A percentile compares a stretch with the other conserved stretches of the same genome.
These are phyloP conservation scores for Pungitius pungitius DNA, from an alignment of 2,113 vertebrate genomes.

Conservation along the genomic window DNA sequence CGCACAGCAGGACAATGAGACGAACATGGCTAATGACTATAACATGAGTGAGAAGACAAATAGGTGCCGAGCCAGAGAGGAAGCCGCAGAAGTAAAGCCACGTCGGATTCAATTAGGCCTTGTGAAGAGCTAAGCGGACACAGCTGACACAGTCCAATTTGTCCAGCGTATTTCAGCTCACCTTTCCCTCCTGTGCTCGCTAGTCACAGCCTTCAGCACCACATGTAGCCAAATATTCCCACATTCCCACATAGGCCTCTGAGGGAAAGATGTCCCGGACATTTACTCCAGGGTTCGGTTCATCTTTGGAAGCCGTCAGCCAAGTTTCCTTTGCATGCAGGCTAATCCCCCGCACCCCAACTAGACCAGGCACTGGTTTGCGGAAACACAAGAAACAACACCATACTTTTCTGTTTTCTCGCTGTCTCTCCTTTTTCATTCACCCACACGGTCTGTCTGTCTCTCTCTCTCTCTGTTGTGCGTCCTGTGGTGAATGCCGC, in stretches of 20 bases:
- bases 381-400: not conserved
- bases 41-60: constrained; percentile 74
- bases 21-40: constrained; percentile 64
- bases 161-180: constrained; percentile 70
- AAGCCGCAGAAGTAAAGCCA: constrained; percentile 69
- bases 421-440: constrained; percentile 58
- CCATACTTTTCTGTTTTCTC: constrained; percentile 43
- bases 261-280: constrained; percentile 58
- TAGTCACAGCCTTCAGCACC: constrained; percentile 59
- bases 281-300: constrained; percentile 53
- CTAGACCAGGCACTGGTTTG: constrained; percentile 50
- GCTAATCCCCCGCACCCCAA: constrained; percentile 42
- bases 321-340: constrained; percentile 51
- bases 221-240: constrained; percentile 66
- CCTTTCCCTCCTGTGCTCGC: constrained; percentile 73
- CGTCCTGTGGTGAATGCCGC: constrained; percentile 68
- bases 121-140: constrained; percentile 59
- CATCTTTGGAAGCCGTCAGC: constrained; percentile 60
- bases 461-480: constrained; percentile 56
- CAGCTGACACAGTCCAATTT: constrained; percentile 73
- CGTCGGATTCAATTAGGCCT: constrained; percentile 76
- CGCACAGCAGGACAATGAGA: constrained; percentile 61
- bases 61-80: constrained; percentile 62
- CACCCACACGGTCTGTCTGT: constrained; percentile 54
- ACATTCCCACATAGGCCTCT: constrained; percentile 54